phyloP scores from a whole-genome alignment of 2,888 invertebrate genomes.

The Agrotis exclamationis region DNA sequence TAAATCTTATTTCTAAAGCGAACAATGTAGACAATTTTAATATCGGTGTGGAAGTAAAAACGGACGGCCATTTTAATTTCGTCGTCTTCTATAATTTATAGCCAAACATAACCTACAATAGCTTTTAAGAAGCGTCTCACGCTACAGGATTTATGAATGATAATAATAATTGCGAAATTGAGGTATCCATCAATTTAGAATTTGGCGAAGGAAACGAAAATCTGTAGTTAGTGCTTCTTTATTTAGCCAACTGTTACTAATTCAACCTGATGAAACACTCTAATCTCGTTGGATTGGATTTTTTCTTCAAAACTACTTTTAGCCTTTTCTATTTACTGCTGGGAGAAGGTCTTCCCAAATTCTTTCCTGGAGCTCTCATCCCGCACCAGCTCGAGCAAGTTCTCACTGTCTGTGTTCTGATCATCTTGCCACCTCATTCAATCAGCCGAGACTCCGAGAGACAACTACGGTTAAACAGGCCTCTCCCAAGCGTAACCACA shows the following conservation, averaged over 20 bases:
- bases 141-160: slow-evolving; percentile 49
- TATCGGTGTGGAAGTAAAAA: slow-evolving; percentile 51
- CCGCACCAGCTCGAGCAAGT: no score
- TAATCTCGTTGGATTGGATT: not conserved
- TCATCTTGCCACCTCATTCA: no score
- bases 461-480: not conserved
- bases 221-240: not conserved
- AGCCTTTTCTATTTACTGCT: no score
- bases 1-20: slow-evolving; percentile 37
- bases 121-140: slow-evolving; percentile 26
- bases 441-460: no score
- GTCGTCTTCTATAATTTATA: slow-evolving; percentile 59
- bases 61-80: slow-evolving; percentile 55
- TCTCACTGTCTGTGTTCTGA: no score
- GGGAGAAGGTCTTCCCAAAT: no score
- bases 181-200: not conserved
- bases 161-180: slow-evolving; percentile 41
- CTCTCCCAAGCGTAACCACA: no score
- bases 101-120: slow-evolving; percentile 46
- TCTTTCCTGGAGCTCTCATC: no score
- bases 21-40: slow-evolving; percentile 52
- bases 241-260: not conserved
- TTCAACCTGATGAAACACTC: no score
- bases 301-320: not conserved
- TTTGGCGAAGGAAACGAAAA: not conserved